A percentile compares a stretch with the other conserved stretches of the same genome.
Evolutionary conservation across 2,888 invertebrate genomes (phyloP).

Genomic region (Lacanobia wlatinum): DNA sequence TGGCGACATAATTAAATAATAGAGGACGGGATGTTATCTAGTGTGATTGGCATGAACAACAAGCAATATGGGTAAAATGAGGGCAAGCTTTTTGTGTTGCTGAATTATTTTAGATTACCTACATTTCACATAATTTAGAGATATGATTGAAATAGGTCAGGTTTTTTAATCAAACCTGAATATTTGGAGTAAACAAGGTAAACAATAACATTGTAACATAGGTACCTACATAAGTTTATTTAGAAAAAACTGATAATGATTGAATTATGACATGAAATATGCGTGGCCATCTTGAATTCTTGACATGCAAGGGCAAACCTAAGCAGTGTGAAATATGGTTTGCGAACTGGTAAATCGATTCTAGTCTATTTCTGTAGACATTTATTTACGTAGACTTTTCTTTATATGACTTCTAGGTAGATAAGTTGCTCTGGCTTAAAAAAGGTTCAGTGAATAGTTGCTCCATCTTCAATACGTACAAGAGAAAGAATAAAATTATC

Average conservation of each 20-base stretch:
- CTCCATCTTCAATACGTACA: too few species aligned
- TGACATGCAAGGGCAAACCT: background rate
- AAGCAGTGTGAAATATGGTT: background rate
- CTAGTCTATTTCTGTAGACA: background rate
- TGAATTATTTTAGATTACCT: conserved; percentile 12
- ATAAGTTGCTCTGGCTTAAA: too few species aligned
- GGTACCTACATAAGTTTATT: background rate
- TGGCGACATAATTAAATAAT: conserved; percentile 16
- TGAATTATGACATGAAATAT: conserved; percentile 3
- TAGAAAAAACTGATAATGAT: background rate
- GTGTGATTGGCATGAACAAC: conserved; percentile 27
- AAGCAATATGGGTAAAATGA: conserved; percentile 14
- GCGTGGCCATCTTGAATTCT: background rate
- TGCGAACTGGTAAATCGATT: background rate
- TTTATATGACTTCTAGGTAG: background rate
- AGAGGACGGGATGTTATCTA: conserved; percentile 13
- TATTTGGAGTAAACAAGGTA: conserved; percentile 7
- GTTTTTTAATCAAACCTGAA: background rate
- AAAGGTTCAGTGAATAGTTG: background rate
- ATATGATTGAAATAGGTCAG: background rate
- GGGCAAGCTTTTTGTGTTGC: conserved; percentile 21
- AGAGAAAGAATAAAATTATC: conserved; percentile 28
- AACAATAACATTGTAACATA: background rate
- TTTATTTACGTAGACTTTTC: background rate
- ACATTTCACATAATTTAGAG: background rate